These are phyloP conservation scores for Phrynocephalus guinanensis DNA, from an alignment of 2,797 vertebrate species.

Conservation along the genomic window DNA sequence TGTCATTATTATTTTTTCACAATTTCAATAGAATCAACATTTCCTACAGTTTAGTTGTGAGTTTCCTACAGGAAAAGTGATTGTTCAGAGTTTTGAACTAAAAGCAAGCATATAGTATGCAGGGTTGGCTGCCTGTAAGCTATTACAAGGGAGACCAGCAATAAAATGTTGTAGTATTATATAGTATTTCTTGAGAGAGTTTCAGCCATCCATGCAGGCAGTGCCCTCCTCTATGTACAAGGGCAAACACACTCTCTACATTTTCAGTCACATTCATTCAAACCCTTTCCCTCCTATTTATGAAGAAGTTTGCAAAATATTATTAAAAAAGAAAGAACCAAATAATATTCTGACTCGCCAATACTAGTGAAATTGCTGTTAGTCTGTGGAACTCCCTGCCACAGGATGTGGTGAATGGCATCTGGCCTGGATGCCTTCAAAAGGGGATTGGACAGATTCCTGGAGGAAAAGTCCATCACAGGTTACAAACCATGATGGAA, in stretches of 20 bases:
- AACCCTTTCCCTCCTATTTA: not conserved
- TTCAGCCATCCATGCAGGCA: not conserved
- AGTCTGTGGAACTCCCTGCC: too few relatives aligned
- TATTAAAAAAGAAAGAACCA: too few relatives aligned
- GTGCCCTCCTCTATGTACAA: not conserved
- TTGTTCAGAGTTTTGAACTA: not conserved
- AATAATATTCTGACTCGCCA: too few relatives aligned
- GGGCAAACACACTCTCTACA: not conserved
- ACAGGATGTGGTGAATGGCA: too few relatives aligned
- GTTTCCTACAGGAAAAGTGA: not conserved
- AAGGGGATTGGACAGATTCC: too few relatives aligned
- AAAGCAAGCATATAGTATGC: not conserved
- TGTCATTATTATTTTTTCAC: too few relatives aligned
- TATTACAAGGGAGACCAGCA: not conserved
- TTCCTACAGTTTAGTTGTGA: not conserved
- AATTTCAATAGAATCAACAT: not conserved
- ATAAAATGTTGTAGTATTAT: too few relatives aligned
- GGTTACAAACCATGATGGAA: too few relatives aligned
- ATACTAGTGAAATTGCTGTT: too few relatives aligned
- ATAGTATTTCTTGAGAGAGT: not conserved
- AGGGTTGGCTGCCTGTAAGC: not conserved
- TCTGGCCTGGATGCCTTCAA: too few relatives aligned
- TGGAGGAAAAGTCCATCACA: too few relatives aligned
- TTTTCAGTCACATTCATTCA: not conserved
- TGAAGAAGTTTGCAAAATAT: too few relatives aligned